Evolutionary conservation across 2,113 vertebrate genomes (phyloP).

Genomic region (Ploceus nigricollis): DNA sequence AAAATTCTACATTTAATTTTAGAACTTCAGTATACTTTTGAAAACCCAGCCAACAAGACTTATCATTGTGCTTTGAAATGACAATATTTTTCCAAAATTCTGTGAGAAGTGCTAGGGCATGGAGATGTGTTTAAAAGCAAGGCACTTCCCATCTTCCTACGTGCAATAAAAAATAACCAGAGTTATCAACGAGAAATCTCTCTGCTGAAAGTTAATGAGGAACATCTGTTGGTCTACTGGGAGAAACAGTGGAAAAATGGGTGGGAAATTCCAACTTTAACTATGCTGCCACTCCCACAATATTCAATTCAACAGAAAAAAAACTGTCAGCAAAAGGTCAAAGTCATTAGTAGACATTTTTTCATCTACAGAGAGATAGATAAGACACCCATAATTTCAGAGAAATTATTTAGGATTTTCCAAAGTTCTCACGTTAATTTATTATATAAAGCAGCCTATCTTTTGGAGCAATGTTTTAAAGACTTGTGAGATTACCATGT

Average conservation of each 20-base stretch:
- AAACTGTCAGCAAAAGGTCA: slow-evolving; percentile 27
- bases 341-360: slow-evolving; percentile 33
- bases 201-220: slow-evolving; percentile 37
- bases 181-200: slow-evolving; percentile 53
- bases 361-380: slow-evolving; percentile 14
- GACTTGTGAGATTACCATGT: not conserved
- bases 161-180: not conserved
- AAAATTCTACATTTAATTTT: not conserved
- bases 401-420: slow-evolving; percentile 16
- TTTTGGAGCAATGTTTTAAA: not conserved
- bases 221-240: slow-evolving; percentile 52
- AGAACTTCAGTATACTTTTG: not conserved
- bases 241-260: slow-evolving; percentile 33
- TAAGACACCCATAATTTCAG: slow-evolving; percentile 28
- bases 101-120: not conserved
- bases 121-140: not conserved
- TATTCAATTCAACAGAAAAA: slow-evolving; percentile 46
- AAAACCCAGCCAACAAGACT: not conserved
- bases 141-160: not conserved
- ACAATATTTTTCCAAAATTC: not conserved
- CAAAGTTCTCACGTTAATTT: not conserved
- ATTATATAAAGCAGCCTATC: not conserved
- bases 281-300: slow-evolving; percentile 40
- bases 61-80: not conserved
- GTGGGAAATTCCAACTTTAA: slow-evolving; percentile 64